Conservation (phyloP, 2,113 vertebrate species). For the Ramphastos sulfuratus region DNA sequence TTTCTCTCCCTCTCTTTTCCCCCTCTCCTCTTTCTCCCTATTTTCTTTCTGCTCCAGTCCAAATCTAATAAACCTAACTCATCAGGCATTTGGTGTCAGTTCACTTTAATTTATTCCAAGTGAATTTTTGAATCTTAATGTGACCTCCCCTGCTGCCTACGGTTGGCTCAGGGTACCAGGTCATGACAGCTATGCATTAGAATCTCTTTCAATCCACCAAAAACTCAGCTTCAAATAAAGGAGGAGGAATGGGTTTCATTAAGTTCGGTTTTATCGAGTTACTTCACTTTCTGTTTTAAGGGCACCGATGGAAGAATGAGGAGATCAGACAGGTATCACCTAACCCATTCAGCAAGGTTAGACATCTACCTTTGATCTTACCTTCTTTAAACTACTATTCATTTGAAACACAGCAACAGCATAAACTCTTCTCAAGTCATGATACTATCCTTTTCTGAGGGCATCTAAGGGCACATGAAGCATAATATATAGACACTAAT, state of each 20-base stretch:
- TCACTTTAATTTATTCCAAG: no score
- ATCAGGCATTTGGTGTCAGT: no score
- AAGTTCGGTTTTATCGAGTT: not conserved
- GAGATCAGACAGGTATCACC: not conserved
- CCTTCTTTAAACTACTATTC: conserved; percentile 28
- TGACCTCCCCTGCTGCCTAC: no score
- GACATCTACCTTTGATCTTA: conserved; percentile 21
- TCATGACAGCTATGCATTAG: not conserved
- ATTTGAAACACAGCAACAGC: conserved; percentile 34
- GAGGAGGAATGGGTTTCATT: not conserved
- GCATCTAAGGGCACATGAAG: not conserved
- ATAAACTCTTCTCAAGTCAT: conserved; percentile 1
- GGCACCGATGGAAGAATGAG: not conserved
- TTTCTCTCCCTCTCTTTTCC: no score
- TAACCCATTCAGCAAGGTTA: not conserved
- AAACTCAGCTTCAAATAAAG: not conserved
- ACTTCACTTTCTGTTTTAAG: conserved; percentile 38
- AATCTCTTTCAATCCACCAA: not conserved
- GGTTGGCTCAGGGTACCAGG: no score
- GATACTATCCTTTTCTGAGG: not conserved
- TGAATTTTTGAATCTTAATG: no score
- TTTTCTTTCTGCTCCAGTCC: no score
- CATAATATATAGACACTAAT: conserved; percentile 37
- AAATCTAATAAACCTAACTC: no score
- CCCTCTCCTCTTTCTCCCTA: no score